Evolutionary conservation across 1,140 invertebrate species (phyloP), one percentile per base, ranked within the genome.

Genomic region (Cheumatopsyche charites): DNA sequence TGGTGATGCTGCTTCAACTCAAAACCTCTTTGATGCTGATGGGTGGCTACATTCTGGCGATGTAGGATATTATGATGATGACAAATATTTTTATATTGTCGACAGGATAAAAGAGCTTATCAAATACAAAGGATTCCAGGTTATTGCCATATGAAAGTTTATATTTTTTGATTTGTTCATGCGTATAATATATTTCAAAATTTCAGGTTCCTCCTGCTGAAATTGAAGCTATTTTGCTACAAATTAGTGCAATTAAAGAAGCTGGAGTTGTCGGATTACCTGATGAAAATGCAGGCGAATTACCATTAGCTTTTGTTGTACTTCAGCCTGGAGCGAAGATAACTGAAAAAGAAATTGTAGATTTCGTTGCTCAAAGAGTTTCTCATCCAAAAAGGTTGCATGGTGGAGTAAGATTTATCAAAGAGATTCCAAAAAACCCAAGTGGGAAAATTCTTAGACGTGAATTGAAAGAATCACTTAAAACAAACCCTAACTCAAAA

Each of bases 1-100:
- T 23, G 85, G 86, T 9, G 83, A 93, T 77, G 79, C 83, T 1
- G 80, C 88, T 72, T 88, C 89, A 15, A 92, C 90, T 4, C 83
- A 85, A 45, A 85, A 86, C 42, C 88, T 86, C 4, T 88, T 94
- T 19, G 89, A 90, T 77, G 77, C 81, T 49, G 87, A 94, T 68
- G 90, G 90, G 3, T 94, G 92, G 90, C 81, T 94, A 23, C 88
- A 91, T 77, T 92, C 92, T 52, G 92, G 92, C 52, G 92, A 94
- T 80, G 82, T 94, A 69, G 92, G 88, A 1, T 92, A 90, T 78
- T 89, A 88, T 75, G 91, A 94, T 75, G 80, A 88, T 43, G 85
- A 91, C n/a, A 86, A 86, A 0, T 88, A 85, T 71, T 87, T 93
- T 75, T 91, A 86, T 67, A 87, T 94, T 74, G 87, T 91, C 2